A percentile compares a stretch with the other conserved stretches of the same genome.
Evolutionary conservation across 2,797 vertebrate species (phyloP).

Genomic region (Ispidina lecontei): DNA sequence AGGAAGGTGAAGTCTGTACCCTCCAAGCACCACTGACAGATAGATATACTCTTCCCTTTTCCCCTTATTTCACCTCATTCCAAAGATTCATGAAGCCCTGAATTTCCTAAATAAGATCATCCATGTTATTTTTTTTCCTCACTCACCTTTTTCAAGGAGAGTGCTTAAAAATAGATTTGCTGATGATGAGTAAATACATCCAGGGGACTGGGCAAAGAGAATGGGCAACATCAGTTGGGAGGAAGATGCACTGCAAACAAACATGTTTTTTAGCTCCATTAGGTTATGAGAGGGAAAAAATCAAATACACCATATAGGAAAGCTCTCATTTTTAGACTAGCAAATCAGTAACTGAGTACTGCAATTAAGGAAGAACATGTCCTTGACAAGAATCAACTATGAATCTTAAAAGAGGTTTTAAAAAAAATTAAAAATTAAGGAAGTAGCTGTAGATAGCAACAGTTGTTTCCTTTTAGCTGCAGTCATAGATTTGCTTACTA

Average conservation of each 20-base stretch:
- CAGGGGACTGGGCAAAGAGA: not conserved
- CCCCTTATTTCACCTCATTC: not conserved
- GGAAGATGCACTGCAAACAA: not conserved
- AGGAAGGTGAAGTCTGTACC: not conserved
- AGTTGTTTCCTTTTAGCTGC: conserved; percentile 8
- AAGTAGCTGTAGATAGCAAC: conserved; percentile 14
- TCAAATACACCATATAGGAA: not conserved
- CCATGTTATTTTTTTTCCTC: not conserved
- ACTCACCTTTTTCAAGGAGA: not conserved
- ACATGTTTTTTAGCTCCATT: not conserved
- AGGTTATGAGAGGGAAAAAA: not conserved
- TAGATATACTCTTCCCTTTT: not conserved
- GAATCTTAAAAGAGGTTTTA: not conserved
- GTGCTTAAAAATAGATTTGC: not conserved
- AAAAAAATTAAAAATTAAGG: conserved; percentile 26
- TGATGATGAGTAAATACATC: not conserved
- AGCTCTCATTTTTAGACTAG: not conserved
- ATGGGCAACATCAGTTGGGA: not conserved
- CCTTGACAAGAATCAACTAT: not conserved
- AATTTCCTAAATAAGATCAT: not conserved
- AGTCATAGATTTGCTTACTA: not conserved
- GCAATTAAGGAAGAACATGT: not conserved
- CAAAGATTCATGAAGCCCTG: not conserved
- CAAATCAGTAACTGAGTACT: not conserved
- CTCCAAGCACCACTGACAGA: not conserved